Evolutionary conservation across 1,140 invertebrate genomes (phyloP), one percentile per base, ranked within the genome.

Genomic region (Trachymyrmex septentrionalis): DNA sequence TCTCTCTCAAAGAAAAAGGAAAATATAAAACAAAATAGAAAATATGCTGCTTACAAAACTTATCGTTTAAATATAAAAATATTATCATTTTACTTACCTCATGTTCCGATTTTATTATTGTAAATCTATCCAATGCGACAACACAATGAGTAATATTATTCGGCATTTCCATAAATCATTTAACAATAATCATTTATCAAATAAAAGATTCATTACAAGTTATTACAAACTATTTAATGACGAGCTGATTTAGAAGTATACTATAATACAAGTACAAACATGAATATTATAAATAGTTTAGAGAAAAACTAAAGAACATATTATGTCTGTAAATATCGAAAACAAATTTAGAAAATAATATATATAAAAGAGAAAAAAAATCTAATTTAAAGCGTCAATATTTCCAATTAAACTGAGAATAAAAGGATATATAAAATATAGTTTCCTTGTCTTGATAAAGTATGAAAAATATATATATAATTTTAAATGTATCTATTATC

Each of bases 11-110:
- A 75, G 12, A 59, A 59, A 61, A 44, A 19, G 16, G 21, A 24
- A 16, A 12, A 27, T 38, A 16, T 44, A 64, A 64, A 66, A 66
- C n/a, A n/a, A 66, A 21, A 44, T 30, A 53, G 14, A 63, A 63
- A 63, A 77, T 10, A 16, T n/a, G 7, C 34, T 38, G 4, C 1
- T 14, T 34, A 16, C 34, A 24, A n/a, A 38, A 4, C 2, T 24
- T 59, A 59, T 2, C 0, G 14, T 44, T 38, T 38, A 44, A 44
- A 44, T 44, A 44, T 44, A 44, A 44, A 44, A 44, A 44, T 44
- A 38, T 0, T 76, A 14, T 76, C 7, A 61, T 76, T 38, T 21
- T 19, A 80, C 77, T 80, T 80, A 80, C 77, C 77, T 80, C 19
- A 27, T 69, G 6, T 55, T 55, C 14, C 27, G 14, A 48, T 3